phyloP scores from a whole-genome alignment of 2,113 vertebrate genomes.

The Arenaria interpres region DNA sequence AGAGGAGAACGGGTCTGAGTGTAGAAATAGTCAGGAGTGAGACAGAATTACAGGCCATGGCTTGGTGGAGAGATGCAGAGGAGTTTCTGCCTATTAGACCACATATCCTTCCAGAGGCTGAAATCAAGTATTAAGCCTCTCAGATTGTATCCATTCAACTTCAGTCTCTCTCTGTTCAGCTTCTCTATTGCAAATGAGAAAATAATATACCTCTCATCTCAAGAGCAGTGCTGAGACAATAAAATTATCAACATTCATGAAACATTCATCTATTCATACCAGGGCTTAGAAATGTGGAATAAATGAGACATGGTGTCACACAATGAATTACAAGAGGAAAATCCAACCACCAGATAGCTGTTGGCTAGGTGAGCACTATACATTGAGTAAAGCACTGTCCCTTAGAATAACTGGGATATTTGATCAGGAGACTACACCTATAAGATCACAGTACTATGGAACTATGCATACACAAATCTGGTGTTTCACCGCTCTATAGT shows the following conservation, averaged over 20 bases:
- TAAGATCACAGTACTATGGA: neutral
- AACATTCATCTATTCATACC: slow-evolving; percentile 27
- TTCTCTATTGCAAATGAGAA: slow-evolving; percentile 27
- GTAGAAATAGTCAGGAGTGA: neutral
- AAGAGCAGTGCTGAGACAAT: slow-evolving; percentile 18
- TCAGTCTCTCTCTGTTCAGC: neutral
- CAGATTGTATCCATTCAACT: neutral
- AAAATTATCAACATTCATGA: slow-evolving; percentile 57
- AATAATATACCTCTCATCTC: slow-evolving; percentile 39
- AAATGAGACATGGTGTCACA: slow-evolving; percentile 31
- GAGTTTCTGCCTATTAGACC: neutral
- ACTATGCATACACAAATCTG: neutral
- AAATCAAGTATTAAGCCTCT: neutral
- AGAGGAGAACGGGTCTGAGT: neutral
- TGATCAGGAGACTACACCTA: neutral
- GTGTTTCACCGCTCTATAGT: neutral
- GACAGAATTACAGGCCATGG: neutral
- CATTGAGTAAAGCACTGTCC: neutral
- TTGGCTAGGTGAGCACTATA: neutral
- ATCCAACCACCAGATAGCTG: neutral
- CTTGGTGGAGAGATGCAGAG: neutral
- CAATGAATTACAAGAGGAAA: neutral
- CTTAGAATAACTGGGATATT: neutral
- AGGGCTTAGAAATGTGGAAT: slow-evolving; percentile 17
- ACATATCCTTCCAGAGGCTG: neutral